These are phyloP conservation scores for Grammomys surdaster DNA, from an alignment of 2,113 vertebrate genomes.

Conservation along the genomic window DNA sequence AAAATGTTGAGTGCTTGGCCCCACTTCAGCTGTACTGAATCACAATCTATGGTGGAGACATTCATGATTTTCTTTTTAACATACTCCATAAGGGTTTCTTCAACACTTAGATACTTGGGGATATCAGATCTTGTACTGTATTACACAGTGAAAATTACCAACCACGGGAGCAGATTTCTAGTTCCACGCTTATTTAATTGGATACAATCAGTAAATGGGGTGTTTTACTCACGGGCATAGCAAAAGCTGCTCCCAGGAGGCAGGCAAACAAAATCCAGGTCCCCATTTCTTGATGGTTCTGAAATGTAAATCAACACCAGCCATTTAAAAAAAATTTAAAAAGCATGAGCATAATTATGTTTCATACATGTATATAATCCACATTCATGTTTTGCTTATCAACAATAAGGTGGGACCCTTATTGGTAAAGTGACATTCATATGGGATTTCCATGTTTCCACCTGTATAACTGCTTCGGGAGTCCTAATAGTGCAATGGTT, in stretches of 20 bases:
- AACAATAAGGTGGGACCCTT: neutral
- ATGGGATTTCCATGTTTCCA: conserved; percentile 24
- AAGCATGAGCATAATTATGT: neutral
- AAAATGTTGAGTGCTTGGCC: conserved; percentile 2
- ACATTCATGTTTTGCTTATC: neutral
- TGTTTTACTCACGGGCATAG: conserved; percentile 62
- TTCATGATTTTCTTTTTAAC: neutral
- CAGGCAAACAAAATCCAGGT: conserved; percentile 79
- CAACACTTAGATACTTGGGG: conserved; percentile 2
- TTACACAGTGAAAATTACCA: conserved; percentile 10
- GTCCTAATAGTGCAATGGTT: conserved; percentile 67
- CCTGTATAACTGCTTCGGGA: neutral
- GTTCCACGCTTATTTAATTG: conserved; percentile 33
- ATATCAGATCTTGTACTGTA: conserved; percentile 45
- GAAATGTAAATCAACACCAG: conserved; percentile 40
- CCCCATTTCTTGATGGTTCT: conserved; percentile 73
- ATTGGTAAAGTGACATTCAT: neutral
- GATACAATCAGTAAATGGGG: neutral
- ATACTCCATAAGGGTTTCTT: conserved; percentile 30
- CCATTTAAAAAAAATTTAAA: conserved; percentile 23
- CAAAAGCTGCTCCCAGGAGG: conserved; percentile 75
- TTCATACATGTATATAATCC: neutral
- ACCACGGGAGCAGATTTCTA: neutral
- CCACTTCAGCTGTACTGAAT: neutral
- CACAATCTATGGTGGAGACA: conserved; percentile 17